Conservation (phyloP, 2,113 vertebrate species). For the Atlantisia rogersi region DNA sequence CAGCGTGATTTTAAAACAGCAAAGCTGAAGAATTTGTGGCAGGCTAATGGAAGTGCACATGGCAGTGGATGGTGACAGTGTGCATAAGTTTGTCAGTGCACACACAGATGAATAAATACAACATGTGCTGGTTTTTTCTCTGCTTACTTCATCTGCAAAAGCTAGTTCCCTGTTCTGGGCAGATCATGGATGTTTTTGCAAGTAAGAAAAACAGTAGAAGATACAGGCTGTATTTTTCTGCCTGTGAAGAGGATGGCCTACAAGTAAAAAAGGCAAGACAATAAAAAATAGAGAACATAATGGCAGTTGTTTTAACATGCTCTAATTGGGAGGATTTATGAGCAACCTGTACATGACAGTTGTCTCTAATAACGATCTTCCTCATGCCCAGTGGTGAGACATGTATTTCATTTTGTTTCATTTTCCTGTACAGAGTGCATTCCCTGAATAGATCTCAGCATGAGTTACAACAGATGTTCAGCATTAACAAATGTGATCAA, state of each 20-base stretch:
- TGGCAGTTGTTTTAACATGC: neutral
- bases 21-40: neutral
- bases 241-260: neutral
- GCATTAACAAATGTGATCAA: constrained; percentile 17
- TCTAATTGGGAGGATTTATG: constrained; percentile 1
- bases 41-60: neutral
- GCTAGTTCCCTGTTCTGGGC: neutral
- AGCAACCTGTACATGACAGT: constrained; percentile 4
- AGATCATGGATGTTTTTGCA: neutral
- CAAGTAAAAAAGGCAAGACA: neutral
- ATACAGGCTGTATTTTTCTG: neutral
- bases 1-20: neutral
- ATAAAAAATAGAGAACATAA: neutral
- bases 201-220: neutral
- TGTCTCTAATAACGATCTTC: neutral
- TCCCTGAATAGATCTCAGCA: neutral
- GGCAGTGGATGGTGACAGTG: neutral
- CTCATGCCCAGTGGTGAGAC: neutral
- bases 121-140: neutral
- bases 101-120: neutral
- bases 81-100: neutral
- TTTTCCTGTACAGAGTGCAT: constrained; percentile 8
- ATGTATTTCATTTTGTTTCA: neutral
- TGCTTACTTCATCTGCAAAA: neutral
- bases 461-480: neutral